These are phyloP conservation scores for crab-eating macaque (Macaca fascicularis) DNA, from an alignment of 2,113 vertebrate species.

Conservation along the genomic window DNA sequence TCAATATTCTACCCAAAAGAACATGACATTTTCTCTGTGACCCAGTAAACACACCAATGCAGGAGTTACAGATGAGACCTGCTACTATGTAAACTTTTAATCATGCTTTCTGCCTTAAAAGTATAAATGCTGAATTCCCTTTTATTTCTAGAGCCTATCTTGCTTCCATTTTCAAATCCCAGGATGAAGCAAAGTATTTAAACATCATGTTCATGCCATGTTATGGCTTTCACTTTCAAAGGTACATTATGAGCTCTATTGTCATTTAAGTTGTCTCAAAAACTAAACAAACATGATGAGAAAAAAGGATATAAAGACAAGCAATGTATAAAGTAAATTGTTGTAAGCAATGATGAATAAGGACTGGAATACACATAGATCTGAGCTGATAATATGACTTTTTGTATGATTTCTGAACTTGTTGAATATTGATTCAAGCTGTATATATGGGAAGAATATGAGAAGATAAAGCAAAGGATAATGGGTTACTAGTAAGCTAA, in stretches of 20 bases:
- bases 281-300: neutral
- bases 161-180: slow-evolving; percentile 13
- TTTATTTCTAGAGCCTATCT: neutral
- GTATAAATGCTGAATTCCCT: neutral
- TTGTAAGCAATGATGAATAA: neutral
- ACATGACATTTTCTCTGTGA: neutral
- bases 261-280: neutral
- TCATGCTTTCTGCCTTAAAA: slow-evolving; percentile 6
- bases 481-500: neutral
- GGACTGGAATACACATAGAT: neutral
- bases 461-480: neutral
- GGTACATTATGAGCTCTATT: neutral
- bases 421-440: neutral
- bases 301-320: neutral
- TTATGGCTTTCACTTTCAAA: neutral
- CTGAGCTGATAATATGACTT: neutral
- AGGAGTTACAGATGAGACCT: neutral
- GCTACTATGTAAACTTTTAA: neutral
- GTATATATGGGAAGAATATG: neutral
- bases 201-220: neutral
- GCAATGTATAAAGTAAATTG: neutral
- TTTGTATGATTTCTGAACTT: neutral
- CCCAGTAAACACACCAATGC: neutral
- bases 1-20: slow-evolving; percentile 42
- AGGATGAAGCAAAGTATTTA: neutral